Base-by-base conservation (phyloP, 2,113 vertebrate genomes). In the Alexandromys fortis region DNA sequence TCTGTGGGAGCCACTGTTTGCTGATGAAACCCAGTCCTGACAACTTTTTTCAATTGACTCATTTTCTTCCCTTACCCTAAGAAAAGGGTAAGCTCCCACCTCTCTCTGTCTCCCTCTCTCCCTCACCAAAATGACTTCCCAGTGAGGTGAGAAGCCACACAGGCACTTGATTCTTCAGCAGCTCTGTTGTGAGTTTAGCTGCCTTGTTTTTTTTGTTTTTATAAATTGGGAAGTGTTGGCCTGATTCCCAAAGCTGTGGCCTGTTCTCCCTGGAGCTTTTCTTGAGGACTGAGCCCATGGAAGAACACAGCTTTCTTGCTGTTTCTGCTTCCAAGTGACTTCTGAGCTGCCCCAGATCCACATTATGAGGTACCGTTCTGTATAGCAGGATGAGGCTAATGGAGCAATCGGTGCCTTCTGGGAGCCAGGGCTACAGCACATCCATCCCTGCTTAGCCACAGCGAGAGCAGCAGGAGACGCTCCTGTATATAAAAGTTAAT, bases 121-220 rank as follows among this genome's bases (percentile, higher is more conserved):
- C 58, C 96, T 96, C 81, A 92, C 38, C 35, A 55, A 38, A 21
- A 35, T 70, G 75, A 17, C 47, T 96, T 75, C 79, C 30, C 68
- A 30, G 33, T 91, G 35, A 76, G 45, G n/a, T 26, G 55, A 63
- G 28, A 52, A 35, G 94, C 92, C 94, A 72, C 87, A 97, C 83
- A 91, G 33, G 3, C 12, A 4, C 81, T 38, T 68, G 61, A 89
- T 96, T 97, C 76, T 97, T 98, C 65, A 96, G 0, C 83, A 86
- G 38, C 9, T 89, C 68, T 83, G 47, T 12, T 92, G 94, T 94
- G 79, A 79, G 76, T 96, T 72, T 49, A 72, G 79, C 87, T 81
- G 67, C 96, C 90, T 97, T 96, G 76, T 28, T 55, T 97, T 97
- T 97, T 96, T 30, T 94, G 9, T n/a, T 70, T 73, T n/a, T 52